Evolutionary conservation across 2,113 vertebrate species (phyloP).

Genomic region (Neopipo cinnamomea): DNA sequence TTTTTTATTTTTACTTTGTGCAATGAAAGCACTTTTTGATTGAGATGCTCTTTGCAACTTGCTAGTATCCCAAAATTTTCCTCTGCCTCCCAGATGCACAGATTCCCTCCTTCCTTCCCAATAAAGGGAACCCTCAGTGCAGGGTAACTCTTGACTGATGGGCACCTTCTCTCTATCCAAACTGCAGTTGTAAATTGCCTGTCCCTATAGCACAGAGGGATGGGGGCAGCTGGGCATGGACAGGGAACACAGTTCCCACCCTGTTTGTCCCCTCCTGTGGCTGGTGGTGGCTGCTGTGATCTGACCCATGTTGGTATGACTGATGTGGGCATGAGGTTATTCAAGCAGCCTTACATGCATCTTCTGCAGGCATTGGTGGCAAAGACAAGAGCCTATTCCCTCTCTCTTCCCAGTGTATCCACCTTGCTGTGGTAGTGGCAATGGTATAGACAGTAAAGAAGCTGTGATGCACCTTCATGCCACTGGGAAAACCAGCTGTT

Average conservation of each 20-base stretch:
- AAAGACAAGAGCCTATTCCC: neutral
- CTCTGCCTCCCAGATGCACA: neutral
- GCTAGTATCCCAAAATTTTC: neutral
- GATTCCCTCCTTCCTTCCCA: neutral
- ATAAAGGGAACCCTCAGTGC: neutral
- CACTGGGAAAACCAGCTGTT: neutral
- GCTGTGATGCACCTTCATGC: neutral
- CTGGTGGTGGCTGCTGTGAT: neutral
- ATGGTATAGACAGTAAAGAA: rapidly evolving
- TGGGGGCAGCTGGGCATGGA: neutral
- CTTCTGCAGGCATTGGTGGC: neutral
- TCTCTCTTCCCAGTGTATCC: neutral
- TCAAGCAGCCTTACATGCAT: rapidly evolving
- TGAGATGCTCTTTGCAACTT: neutral
- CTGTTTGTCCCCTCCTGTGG: neutral
- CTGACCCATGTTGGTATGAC: neutral
- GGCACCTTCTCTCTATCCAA: neutral
- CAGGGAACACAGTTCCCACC: neutral
- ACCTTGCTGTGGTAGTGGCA: neutral
- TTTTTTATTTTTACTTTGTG: neutral
- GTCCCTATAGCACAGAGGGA: neutral
- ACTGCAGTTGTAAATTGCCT: neutral
- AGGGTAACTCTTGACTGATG: neutral
- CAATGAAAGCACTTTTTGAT: neutral
- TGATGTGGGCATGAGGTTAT: neutral